Evolutionary conservation across 2,113 vertebrate genomes (phyloP).

Genomic region (Monarcha castaneiventris): DNA sequence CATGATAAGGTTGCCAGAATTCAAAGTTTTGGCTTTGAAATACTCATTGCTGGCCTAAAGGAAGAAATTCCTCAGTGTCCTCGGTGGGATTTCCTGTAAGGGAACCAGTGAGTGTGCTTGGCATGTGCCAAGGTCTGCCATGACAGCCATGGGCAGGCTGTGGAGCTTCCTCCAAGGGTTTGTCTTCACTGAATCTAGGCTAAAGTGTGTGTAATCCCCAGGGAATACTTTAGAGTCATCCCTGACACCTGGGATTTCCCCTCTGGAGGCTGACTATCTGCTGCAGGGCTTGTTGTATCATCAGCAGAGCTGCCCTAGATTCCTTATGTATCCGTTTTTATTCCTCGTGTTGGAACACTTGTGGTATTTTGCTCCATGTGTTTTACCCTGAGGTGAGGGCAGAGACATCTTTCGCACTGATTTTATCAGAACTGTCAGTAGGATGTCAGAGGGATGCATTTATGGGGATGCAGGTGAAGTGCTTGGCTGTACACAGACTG

Average conservation of each 20-base stretch:
- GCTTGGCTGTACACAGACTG: too few relatives aligned
- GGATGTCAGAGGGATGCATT: neutral
- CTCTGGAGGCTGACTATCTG: neutral
- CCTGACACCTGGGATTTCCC: slow-evolving; percentile 4
- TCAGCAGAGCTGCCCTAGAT: neutral
- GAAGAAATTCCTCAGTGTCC: neutral
- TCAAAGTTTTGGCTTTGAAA: neutral
- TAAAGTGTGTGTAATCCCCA: neutral
- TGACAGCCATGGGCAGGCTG: neutral
- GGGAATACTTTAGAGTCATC: neutral
- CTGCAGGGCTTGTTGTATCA: neutral
- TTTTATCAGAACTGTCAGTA: neutral
- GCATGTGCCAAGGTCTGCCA: neutral
- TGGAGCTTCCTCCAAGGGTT: neutral
- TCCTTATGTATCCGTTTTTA: accelerated
- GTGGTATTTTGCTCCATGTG: neutral
- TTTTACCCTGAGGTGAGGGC: neutral
- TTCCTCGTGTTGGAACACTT: neutral
- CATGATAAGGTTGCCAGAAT: neutral
- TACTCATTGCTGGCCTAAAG: accelerated
- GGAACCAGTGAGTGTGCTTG: neutral
- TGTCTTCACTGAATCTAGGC: neutral
- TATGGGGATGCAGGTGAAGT: neutral
- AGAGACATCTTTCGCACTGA: neutral
- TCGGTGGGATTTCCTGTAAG: neutral